Evolutionary conservation across 2,113 vertebrate genomes (phyloP).

Genomic region (Pelmatolapia mariae): DNA sequence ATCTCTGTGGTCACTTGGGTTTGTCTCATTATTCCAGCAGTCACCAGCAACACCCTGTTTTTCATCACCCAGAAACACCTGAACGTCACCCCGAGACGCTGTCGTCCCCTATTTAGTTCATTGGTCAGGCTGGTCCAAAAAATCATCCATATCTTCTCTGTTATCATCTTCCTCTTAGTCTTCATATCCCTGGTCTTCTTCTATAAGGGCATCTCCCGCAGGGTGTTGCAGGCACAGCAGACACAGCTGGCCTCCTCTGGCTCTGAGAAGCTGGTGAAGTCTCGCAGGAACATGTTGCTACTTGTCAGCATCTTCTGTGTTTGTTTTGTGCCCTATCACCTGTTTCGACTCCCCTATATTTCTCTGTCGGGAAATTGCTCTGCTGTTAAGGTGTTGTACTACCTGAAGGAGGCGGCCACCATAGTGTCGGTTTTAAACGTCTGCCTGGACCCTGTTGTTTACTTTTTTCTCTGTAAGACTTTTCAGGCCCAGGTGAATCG

Average conservation of each 20-base stretch:
- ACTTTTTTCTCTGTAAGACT: background rate
- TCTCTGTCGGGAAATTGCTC: rapidly evolving
- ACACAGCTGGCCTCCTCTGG: background rate
- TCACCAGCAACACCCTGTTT: constrained; percentile 32
- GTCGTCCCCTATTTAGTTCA: background rate
- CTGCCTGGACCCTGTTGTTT: background rate
- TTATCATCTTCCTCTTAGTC: constrained; percentile 45
- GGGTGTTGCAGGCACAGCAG: constrained; percentile 10
- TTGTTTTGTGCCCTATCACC: background rate
- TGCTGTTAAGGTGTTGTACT: background rate
- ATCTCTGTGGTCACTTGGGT: constrained; percentile 56
- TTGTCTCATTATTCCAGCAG: constrained; percentile 1
- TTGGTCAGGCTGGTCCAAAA: constrained; percentile 6
- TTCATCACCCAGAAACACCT: background rate
- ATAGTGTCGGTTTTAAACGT: background rate
- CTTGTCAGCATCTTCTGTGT: background rate
- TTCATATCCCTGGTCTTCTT: constrained; percentile 53
- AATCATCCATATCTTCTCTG: constrained; percentile 13
- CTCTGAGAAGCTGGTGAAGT: background rate
- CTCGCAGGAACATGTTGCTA: background rate
- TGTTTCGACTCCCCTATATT: background rate
- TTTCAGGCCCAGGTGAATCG: background rate
- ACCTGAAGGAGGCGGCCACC: background rate
- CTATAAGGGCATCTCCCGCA: constrained; percentile 38
- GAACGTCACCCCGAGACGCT: background rate